Evolutionary conservation across 2,797 vertebrate species (phyloP).

Genomic region (Cyclura pinguis): DNA sequence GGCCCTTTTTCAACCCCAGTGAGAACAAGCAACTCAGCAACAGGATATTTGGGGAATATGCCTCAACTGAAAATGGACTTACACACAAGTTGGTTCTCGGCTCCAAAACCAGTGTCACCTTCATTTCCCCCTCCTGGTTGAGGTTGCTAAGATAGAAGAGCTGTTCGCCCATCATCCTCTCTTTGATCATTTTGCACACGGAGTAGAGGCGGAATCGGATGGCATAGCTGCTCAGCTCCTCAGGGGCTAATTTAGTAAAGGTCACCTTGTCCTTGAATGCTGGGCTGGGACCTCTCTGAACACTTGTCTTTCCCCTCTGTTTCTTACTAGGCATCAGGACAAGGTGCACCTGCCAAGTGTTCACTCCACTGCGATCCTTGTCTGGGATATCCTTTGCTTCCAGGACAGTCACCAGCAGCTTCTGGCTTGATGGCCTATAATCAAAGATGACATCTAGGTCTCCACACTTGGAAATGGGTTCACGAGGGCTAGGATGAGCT

Average conservation of each 20-base stretch:
- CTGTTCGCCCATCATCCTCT: constrained; percentile 96
- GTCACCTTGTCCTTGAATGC: constrained; percentile 90
- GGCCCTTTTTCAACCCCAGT: neutral
- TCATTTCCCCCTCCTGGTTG: constrained; percentile 77
- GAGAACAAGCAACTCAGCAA: neutral
- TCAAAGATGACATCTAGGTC: constrained; percentile 87
- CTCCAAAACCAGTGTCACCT: constrained; percentile 88
- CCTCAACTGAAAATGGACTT: constrained; percentile 66
- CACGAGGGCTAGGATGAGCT: constrained; percentile 60
- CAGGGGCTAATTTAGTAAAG: constrained; percentile 86
- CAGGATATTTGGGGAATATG: neutral
- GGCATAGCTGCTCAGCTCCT: constrained; percentile 83
- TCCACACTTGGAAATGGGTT: constrained; percentile 91
- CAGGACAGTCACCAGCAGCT: constrained; percentile 86
- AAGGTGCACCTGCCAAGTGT: constrained; percentile 91
- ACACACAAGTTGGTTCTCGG: constrained; percentile 93
- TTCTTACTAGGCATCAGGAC: constrained; percentile 93
- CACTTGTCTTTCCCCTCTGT: constrained; percentile 88
- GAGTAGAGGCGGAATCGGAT: constrained; percentile 94
- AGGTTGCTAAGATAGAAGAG: constrained; percentile 85
- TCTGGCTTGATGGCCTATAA: constrained; percentile 84
- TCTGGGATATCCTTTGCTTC: constrained; percentile 89
- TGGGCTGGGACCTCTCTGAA: constrained; percentile 87
- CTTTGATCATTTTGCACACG: constrained; percentile 85
- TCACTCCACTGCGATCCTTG: constrained; percentile 92